Base-by-base conservation (phyloP, 1,140 invertebrate species). In the Alviniconcha marisindica region DNA sequence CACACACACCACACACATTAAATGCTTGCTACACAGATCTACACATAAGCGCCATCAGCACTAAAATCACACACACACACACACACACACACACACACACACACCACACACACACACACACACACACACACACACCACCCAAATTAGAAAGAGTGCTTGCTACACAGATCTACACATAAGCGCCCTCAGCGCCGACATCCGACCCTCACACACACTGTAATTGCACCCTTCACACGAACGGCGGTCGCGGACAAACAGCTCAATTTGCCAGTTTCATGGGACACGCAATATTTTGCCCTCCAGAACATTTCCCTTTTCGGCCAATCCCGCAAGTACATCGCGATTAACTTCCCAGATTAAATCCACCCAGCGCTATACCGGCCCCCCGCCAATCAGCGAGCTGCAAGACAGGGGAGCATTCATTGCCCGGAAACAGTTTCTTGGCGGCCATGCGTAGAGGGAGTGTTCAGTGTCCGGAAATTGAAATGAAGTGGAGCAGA, bases 381-480 rank as follows among this genome's bases (percentile, higher is more conserved):
- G 10, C 2, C 5, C 31, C 5, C 31, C 63, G 33, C 63, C n/a
- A 69, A 69, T 69, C n/a, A 69, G 28, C 28, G 56, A n/a, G 56
- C 56, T 69, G 63, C 63, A 21, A 69, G 63, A 60, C 18, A 69
- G 31, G 63, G 63, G 63, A 69, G 63, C 63, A 69, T 69, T 69
- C 28, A 69, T 69, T 69, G 63, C 36, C 63, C 31, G 63, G 63
- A 69, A 69, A 36, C 63, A 69, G 63, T 69, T 69, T 69, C 5
- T 69, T 69, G 63, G 63, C 63, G 56, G 15, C 28, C 14, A 14
- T 28, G 56, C 56, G 31, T 33, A 31, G 63, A 69, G 33, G 63
- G 63, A 36, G 63, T 15, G 63, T 69, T 33, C 63, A 69, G 1
- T 69, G 63, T 24, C 24, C 5, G 63, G 63, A 69, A 69, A 69